Base-by-base conservation (phyloP, 35 echinoderm and acorn worm genomes). In the Amphiura filiformis region DNA sequence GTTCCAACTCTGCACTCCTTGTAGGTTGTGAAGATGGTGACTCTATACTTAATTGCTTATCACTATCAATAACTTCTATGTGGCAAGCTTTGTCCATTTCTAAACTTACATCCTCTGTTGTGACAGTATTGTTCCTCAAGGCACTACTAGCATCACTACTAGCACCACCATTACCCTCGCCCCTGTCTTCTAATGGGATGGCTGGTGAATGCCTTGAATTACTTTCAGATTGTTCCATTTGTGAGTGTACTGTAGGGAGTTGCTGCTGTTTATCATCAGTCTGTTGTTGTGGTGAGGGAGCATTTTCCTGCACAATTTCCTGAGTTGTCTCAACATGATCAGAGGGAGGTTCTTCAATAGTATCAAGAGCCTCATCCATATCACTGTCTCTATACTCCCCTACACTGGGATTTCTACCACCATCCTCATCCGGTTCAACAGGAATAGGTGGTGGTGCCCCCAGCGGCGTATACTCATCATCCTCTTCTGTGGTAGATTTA, bases 71-170 rank as follows among this genome's bases (percentile, higher is more conserved):
- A 47, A 47, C 41, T 17, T 47, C 41, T 47, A 47, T 47, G 61
- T 70, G 61, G 61, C 61, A 70, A 11, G 61, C 61, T 26, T 4
- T 47, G 4, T 17, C 41, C 17, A 9, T 17, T 47, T 70, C 61
- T n/a, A 70, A 18, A 70, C 61, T 70, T 70, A 5, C 61, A 13
- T 23, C 61, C 61, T 70, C 61, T 70, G 61, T 70, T 70, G 15
- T n/a, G 26, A n/a, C 61, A n/a, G 61, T 70, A 70, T 70, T 70
- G 26, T 70, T 70, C 61, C 61, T 70, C 61, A 70, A 70, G 61
- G 61, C 61, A 70, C 61, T 26, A 70, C 2, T 23, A 70, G 7
- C 28, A 17, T 47, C 41, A 47, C 41, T 9, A 47, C 41, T 70
- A 17, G 4, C 41, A 47, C 41, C 4, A 47, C 41, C 26, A 70